These are phyloP conservation scores for Zoanthus gigantus DNA, from an alignment of 92 coral and sea anemone genomes.

Conservation along the genomic window DNA sequence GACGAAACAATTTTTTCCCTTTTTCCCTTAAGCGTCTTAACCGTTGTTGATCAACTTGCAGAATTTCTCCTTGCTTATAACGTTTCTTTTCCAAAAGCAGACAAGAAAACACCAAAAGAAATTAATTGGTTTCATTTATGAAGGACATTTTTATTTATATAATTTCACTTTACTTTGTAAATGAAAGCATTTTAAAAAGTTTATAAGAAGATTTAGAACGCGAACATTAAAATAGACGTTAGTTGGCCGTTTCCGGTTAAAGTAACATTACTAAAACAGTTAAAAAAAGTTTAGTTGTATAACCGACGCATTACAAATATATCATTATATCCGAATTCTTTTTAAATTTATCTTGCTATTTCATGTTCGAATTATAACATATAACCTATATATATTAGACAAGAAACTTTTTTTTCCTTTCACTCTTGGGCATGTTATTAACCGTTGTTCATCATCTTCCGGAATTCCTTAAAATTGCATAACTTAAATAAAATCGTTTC, in stretches of 20 bases:
- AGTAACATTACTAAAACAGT: not conserved
- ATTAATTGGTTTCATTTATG: constrained; percentile 8
- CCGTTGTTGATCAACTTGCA: too few relatives aligned
- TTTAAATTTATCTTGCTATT: not conserved
- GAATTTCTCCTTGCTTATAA: not conserved
- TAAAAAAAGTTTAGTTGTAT: constrained; percentile 7
- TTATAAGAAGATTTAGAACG: not conserved
- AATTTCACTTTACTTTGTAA: not conserved
- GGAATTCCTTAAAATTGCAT: constrained; percentile 3
- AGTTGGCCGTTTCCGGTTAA: constrained; percentile 1
- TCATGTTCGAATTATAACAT: constrained; percentile 1
- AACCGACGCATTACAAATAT: constrained; percentile 12
- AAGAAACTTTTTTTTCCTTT: too few relatives aligned
- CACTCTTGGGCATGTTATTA: not conserved
- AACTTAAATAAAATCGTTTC: constrained; percentile 6
- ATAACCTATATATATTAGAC: not conserved
- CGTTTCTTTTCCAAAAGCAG: not conserved
- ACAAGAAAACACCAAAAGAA: not conserved
- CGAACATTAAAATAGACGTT: not conserved
- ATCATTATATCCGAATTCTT: constrained; percentile 1
- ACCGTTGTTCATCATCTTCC: constrained; percentile 18
- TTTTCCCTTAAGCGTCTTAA: too few relatives aligned
- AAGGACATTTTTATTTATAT: not conserved
- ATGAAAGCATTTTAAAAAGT: not conserved
- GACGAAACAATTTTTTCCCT: too few relatives aligned